phyloP scores from a whole-genome alignment of 2,888 invertebrate genomes.

The Lysandra bellargus region DNA sequence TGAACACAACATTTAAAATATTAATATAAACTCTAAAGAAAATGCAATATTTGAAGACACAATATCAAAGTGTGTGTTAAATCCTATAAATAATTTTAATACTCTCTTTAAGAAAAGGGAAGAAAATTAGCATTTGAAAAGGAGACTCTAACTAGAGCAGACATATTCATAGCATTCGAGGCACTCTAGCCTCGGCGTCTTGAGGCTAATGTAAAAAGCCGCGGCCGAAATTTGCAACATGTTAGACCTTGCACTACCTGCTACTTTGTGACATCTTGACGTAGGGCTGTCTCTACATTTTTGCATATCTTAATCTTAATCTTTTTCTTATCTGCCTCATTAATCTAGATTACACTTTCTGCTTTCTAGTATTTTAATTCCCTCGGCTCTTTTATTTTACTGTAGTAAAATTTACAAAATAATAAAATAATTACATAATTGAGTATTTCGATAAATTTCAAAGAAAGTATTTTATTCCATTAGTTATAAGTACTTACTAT shows the following conservation, averaged over 20 bases:
- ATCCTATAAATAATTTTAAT: neutral
- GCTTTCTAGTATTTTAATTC: neutral
- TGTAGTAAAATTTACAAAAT: no score
- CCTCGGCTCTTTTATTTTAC: neutral
- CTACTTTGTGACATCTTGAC: slow-evolving; percentile 77
- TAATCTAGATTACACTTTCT: neutral
- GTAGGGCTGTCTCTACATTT: slow-evolving; percentile 59
- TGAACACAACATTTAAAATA: neutral
- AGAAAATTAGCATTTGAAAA: slow-evolving; percentile 23
- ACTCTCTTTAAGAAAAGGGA: neutral
- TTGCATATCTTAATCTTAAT: neutral
- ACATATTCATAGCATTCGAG: slow-evolving; percentile 57
- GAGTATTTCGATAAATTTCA: no score
- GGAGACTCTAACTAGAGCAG: slow-evolving; percentile 48
- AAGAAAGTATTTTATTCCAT: no score
- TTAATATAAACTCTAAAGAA: neutral
- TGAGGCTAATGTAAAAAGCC: slow-evolving; percentile 53
- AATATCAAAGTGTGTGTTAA: neutral
- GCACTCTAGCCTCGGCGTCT: slow-evolving; percentile 51
- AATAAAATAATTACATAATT: no score
- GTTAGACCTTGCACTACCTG: slow-evolving; percentile 71
- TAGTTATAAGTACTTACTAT: no score
- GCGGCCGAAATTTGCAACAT: slow-evolving; percentile 64
- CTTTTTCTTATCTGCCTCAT: neutral
- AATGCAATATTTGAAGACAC: neutral